Conservation (phyloP, 1,140 invertebrate genomes). For the Oedothorax gibbosus region DNA sequence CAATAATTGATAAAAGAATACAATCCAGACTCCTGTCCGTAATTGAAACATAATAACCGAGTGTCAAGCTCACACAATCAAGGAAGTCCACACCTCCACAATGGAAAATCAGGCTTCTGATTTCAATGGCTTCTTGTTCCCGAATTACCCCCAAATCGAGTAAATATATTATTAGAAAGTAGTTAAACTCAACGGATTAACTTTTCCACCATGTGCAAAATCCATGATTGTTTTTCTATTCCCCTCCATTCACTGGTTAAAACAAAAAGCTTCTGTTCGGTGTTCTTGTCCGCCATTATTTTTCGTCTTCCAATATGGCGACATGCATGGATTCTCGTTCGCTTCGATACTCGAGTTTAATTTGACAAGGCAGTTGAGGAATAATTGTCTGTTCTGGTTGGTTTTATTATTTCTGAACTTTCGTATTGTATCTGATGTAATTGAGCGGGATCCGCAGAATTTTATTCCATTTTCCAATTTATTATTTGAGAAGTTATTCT, state of each 20-base stretch:
- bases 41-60: slow-evolving; percentile 52
- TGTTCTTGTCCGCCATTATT: slow-evolving; percentile 32
- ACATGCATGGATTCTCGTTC: slow-evolving; percentile 30
- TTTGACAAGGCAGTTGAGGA: slow-evolving; percentile 5
- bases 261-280: slow-evolving; percentile 31
- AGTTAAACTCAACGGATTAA: slow-evolving; percentile 40
- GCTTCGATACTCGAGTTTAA: slow-evolving; percentile 2
- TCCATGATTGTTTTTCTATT: not conserved
- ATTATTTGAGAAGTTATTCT: too few relatives aligned
- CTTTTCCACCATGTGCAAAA: not conserved
- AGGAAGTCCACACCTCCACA: slow-evolving; percentile 14
- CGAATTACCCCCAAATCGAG: not conserved
- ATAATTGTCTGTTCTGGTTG: too few relatives aligned
- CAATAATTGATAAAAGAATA: not conserved
- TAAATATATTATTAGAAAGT: slow-evolving; percentile 47
- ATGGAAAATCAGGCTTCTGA: slow-evolving; percentile 9
- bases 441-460: too few relatives aligned
- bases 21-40: slow-evolving; percentile 3
- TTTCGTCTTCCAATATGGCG: not conserved
- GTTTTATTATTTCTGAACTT: too few relatives aligned
- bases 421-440: too few relatives aligned
- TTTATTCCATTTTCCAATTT: too few relatives aligned
- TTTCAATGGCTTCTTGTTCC: slow-evolving; percentile 28
- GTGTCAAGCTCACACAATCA: slow-evolving; percentile 20
- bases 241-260: not conserved